Conservation (phyloP, 1,140 invertebrate genomes). For the Eciton burchellii region DNA sequence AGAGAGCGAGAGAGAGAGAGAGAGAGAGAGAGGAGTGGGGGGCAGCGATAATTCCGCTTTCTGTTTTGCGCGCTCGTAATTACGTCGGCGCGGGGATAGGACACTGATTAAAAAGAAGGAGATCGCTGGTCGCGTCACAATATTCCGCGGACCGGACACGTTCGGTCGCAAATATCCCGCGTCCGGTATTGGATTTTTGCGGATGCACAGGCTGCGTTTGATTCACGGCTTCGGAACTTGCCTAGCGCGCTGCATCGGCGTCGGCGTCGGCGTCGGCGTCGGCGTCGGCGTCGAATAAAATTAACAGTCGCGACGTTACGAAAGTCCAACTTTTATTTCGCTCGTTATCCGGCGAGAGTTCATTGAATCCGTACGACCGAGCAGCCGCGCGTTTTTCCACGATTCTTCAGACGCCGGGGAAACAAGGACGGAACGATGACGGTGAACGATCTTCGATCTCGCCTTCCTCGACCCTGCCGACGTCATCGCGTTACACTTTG, state of each 20-base stretch:
- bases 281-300: slow-evolving; percentile 62
- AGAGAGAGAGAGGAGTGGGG: too few species aligned
- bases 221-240: slow-evolving; percentile 56
- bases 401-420: slow-evolving; percentile 1
- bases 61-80: slow-evolving; percentile 51
- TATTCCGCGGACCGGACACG: slow-evolving; percentile 48
- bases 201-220: slow-evolving; percentile 37
- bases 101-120: slow-evolving; percentile 56
- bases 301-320: slow-evolving; percentile 59
- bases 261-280: slow-evolving; percentile 34
- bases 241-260: slow-evolving; percentile 16
- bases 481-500: neutral
- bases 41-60: slow-evolving; percentile 51
- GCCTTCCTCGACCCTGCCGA: neutral
- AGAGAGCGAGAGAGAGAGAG: too few species aligned
- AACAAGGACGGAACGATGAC: too few species aligned
- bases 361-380: neutral
- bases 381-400: neutral
- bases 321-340: slow-evolving; percentile 12
- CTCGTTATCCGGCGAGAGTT: slow-evolving; percentile 6
- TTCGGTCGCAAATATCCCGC: slow-evolving; percentile 47
- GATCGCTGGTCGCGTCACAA: slow-evolving; percentile 44
- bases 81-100: slow-evolving; percentile 52
- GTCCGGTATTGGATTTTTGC: slow-evolving; percentile 52
- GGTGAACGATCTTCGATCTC: too few species aligned